Conservation (phyloP, 2,113 vertebrate species). For the Dolichotis patagonum region DNA sequence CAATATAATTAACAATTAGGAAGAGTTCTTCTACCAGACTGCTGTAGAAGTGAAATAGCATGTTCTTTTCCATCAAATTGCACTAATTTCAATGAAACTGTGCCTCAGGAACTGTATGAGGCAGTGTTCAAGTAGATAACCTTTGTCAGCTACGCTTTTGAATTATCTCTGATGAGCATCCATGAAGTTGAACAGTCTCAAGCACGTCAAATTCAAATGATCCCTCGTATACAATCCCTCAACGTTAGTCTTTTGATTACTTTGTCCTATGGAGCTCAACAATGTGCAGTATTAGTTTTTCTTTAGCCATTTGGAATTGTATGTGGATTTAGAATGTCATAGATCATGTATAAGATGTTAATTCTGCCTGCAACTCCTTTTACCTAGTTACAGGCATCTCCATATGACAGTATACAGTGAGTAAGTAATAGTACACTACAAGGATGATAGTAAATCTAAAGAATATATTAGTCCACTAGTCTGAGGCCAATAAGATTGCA, state of each 20-base stretch:
- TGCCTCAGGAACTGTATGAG: constrained; percentile 90
- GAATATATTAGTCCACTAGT: constrained; percentile 94
- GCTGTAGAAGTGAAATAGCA: constrained; percentile 91
- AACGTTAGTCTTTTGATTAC: constrained; percentile 91
- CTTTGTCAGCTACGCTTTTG: constrained; percentile 91
- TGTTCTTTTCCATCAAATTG: constrained; percentile 93
- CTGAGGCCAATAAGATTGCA: constrained; percentile 92
- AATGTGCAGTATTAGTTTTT: constrained; percentile 91
- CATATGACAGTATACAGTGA: constrained; percentile 94
- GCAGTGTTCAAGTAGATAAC: constrained; percentile 91
- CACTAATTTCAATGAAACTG: constrained; percentile 92
- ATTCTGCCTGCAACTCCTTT: constrained; percentile 93
- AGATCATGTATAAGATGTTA: constrained; percentile 91
- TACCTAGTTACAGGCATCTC: constrained; percentile 92
- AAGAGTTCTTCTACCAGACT: constrained; percentile 90
- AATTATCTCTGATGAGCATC: constrained; percentile 92
- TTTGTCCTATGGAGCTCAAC: constrained; percentile 91
- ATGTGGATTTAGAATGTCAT: constrained; percentile 92
- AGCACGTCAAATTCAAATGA: constrained; percentile 92
- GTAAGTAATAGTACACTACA: constrained; percentile 89
- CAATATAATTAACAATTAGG: constrained; percentile 88
- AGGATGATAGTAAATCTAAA: constrained; percentile 90
- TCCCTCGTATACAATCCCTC: constrained; percentile 92
- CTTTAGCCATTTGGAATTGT: constrained; percentile 93
- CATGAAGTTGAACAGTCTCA: constrained; percentile 92